phyloP scores from a whole-genome alignment of 2,113 vertebrate species.

The Strigops habroptila region DNA sequence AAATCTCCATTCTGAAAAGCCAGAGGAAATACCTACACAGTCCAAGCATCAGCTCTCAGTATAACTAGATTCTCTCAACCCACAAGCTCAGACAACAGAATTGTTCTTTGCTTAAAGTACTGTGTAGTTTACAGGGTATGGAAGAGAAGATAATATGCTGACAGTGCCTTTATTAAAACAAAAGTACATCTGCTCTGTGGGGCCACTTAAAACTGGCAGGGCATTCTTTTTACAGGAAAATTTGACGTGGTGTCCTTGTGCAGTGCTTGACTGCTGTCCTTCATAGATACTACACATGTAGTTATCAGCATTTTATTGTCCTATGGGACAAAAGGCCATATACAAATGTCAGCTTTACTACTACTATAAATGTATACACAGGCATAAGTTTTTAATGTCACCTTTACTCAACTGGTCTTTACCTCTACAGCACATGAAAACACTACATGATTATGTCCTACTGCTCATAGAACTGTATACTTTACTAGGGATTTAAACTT shows the following conservation, averaged over 20 bases:
- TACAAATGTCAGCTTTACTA: neutral
- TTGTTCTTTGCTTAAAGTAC: neutral
- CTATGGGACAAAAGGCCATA: neutral
- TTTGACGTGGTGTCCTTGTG: slow-evolving; percentile 11
- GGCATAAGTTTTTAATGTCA: neutral
- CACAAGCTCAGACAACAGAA: neutral
- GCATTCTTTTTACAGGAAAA: neutral
- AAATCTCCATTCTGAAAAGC: neutral
- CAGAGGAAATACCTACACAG: neutral
- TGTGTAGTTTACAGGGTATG: neutral
- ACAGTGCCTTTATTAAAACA: neutral
- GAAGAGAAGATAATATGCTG: neutral
- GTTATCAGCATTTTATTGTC: slow-evolving; percentile 7
- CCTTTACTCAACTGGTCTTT: neutral
- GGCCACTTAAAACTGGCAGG: neutral
- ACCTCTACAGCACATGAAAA: neutral
- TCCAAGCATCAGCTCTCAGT: neutral
- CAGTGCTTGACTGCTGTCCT: neutral
- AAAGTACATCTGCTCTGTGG: neutral
- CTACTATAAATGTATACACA: neutral
- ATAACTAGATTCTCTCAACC: neutral
- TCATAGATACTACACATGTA: neutral
- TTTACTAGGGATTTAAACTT: neutral
- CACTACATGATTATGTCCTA: neutral
- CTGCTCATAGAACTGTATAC: neutral